Percentiles rank a stretch among this genome's conserved stretches.
Evolutionary conservation across 2,113 vertebrate genomes (phyloP).

Genomic region (Antechinus stuartii): DNA sequence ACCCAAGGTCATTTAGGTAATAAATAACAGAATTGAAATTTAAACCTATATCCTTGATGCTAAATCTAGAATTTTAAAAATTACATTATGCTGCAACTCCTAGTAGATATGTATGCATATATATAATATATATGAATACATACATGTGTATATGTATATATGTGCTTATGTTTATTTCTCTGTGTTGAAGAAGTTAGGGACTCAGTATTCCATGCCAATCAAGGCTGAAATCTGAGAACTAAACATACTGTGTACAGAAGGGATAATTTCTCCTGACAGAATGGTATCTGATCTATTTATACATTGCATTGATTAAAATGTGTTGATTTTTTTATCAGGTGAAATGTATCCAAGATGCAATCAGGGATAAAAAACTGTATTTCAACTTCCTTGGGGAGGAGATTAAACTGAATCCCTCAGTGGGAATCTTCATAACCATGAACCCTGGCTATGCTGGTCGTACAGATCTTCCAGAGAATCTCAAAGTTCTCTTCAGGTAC

Average conservation of each 20-base stretch:
- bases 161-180: neutral
- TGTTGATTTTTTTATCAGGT: conserved; percentile 84
- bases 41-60: neutral
- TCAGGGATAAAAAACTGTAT: conserved; percentile 92
- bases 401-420: conserved; percentile 90
- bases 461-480: conserved; percentile 96
- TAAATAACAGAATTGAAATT: neutral
- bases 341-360: conserved; percentile 97
- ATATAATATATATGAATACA: too few species aligned
- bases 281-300: neutral
- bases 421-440: conserved; percentile 99
- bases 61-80: neutral
- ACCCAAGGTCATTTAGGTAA: neutral
- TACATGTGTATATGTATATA: neutral
- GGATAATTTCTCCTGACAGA: neutral
- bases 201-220: neutral
- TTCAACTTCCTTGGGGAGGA: conserved; percentile 97
- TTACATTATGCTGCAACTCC: neutral
- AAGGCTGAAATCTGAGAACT: neutral
- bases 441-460: conserved; percentile 97
- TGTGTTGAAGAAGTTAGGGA: neutral
- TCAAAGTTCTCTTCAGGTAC: conserved; percentile 97
- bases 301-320: neutral
- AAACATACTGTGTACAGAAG: neutral
- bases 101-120: neutral